phyloP scores from a whole-genome alignment of 64 coral and sea anemone species.

The Montipora sp. region DNA sequence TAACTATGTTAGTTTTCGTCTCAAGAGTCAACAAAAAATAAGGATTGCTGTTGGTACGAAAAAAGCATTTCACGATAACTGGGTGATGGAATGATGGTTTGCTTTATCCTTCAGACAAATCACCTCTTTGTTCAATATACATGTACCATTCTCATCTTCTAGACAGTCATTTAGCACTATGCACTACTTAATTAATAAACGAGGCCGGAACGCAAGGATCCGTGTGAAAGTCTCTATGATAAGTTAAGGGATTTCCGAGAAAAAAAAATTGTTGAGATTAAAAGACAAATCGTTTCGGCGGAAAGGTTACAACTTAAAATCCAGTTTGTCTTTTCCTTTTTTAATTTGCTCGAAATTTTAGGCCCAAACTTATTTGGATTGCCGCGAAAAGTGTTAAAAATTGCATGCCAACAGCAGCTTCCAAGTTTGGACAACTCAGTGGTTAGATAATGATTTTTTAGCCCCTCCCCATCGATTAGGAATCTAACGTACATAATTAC shows the following conservation, averaged over 20 bases:
- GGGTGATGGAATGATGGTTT: no score
- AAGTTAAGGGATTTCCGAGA: not conserved
- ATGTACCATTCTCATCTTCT: no score
- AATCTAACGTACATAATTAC: not conserved
- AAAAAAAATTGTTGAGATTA: not conserved
- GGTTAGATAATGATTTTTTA: not conserved
- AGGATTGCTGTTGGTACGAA: no score
- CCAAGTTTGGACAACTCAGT: not conserved
- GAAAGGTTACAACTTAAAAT: not conserved
- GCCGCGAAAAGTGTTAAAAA: not conserved
- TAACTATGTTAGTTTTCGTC: no score
- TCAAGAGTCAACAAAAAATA: no score
- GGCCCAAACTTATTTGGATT: not conserved
- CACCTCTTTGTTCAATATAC: no score
- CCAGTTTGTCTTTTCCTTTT: constrained; percentile 4
- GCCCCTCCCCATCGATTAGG: constrained; percentile 36
- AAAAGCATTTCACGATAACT: no score
- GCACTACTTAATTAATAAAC: not conserved
- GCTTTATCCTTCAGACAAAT: no score
- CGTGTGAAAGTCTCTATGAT: not conserved
- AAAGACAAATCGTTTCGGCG: constrained; percentile 28
- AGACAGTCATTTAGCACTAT: no score
- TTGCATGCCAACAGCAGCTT: not conserved
- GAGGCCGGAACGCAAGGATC: not conserved
- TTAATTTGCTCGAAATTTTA: not conserved